Evolutionary conservation across 2,797 vertebrate genomes (phyloP).

Genomic region (Chaetophractus vellerosus): DNA sequence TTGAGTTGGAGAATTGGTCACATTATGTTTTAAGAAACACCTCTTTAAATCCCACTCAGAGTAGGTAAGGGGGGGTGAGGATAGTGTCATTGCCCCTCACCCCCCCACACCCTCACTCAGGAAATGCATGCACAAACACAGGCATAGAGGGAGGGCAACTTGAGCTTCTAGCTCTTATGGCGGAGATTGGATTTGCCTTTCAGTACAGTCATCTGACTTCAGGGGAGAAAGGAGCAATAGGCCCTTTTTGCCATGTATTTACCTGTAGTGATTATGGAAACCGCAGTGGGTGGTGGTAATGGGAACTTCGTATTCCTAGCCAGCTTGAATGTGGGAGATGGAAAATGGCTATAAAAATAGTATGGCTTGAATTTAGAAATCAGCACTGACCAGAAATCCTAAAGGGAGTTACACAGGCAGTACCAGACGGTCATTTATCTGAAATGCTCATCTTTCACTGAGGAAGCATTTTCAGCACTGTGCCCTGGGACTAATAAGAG

Average conservation of each 20-base stretch:
- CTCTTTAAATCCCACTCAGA: background rate
- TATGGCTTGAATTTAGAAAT: constrained; percentile 27
- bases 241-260: background rate
- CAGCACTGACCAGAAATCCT: constrained; percentile 61
- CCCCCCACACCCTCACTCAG: background rate
- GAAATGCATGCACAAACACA: constrained; percentile 19
- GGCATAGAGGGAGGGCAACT: background rate
- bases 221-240: background rate
- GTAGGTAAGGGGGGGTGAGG: background rate
- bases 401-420: constrained; percentile 52
- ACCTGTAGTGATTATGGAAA: background rate
- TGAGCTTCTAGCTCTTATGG: background rate
- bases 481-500: constrained; percentile 80
- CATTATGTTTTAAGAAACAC: background rate
- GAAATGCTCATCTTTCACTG: constrained; percentile 74
- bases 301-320: background rate
- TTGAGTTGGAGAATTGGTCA: constrained; percentile 3
- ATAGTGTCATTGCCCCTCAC: no score
- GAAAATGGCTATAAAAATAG: constrained; percentile 3
- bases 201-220: background rate
- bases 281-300: background rate
- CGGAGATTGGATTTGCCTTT: constrained; percentile 17
- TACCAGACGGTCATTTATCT: constrained; percentile 79
- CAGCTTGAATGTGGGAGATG: constrained; percentile 8
- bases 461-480: constrained; percentile 77